phyloP scores from a whole-genome alignment of 2,797 vertebrate genomes.

The Rhynchotus rufescens region DNA sequence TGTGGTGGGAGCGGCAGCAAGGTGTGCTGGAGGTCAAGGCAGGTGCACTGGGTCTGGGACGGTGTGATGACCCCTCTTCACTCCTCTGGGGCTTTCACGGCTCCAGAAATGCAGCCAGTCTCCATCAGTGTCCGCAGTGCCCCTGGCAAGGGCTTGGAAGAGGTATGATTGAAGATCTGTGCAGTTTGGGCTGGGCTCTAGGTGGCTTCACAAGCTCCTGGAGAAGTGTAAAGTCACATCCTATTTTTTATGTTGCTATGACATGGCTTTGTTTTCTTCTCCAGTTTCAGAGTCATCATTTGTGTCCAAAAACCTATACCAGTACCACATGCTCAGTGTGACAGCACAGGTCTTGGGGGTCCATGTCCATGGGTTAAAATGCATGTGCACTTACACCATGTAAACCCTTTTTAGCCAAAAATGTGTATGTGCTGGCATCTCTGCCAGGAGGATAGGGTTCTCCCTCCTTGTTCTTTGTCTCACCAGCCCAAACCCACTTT shows the following conservation, averaged over 20 bases:
- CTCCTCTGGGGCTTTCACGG: rapidly evolving
- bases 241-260: background rate
- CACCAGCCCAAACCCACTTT: rapidly evolving
- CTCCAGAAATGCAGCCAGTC: background rate
- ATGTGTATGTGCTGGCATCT: background rate
- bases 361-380: background rate
- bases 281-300: background rate
- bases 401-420: background rate
- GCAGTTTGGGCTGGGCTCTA: background rate
- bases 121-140: rapidly evolving
- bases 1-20: background rate
- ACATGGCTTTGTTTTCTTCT: background rate
- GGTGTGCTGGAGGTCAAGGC: background rate
- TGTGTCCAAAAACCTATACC: background rate
- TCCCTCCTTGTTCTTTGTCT: background rate
- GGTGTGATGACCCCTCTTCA: rapidly evolving
- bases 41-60: background rate
- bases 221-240: background rate
- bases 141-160: background rate
- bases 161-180: rapidly evolving
- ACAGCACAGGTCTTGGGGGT: background rate
- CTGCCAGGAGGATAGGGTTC: background rate
- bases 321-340: background rate
- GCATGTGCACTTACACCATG: background rate
- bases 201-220: rapidly evolving